These are phyloP conservation scores for Sebastes nivosus DNA, from an alignment of 2,797 vertebrate species.

Conservation along the genomic window DNA sequence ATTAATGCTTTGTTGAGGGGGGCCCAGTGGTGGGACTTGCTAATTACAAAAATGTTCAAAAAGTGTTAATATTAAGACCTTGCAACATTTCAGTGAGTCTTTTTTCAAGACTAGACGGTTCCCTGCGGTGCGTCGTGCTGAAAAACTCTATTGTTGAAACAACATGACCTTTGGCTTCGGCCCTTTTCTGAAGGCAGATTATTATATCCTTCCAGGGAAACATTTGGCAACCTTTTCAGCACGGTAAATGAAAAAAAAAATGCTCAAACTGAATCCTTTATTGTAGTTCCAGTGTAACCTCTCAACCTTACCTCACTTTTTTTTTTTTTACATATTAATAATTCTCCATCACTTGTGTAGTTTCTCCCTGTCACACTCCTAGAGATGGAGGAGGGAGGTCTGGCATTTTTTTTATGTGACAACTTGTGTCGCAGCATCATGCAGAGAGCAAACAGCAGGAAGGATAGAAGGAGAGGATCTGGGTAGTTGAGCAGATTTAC, in stretches of 20 bases:
- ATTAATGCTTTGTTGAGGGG: constrained; percentile 18
- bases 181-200: neutral
- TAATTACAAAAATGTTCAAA: constrained; percentile 42
- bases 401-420: constrained; percentile 1
- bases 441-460: neutral
- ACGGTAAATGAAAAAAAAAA: neutral
- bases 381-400: neutral
- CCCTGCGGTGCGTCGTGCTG: neutral
- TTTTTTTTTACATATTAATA: neutral
- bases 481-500: constrained; percentile 31
- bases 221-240: neutral
- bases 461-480: neutral
- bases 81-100: neutral
- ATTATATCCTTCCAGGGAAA: neutral
- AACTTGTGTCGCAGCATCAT: constrained; percentile 8
- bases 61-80: constrained; percentile 18
- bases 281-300: neutral
- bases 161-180: constrained; percentile 19
- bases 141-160: constrained; percentile 7
- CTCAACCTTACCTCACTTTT: neutral
- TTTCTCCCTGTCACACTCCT: neutral
- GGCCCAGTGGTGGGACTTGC: constrained; percentile 16
- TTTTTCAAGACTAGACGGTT: neutral
- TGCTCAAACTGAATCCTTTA: neutral
- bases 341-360: neutral